These are phyloP conservation scores for Eupithecia tripunctaria DNA, from an alignment of 2,888 invertebrate genomes.

Conservation along the genomic window DNA sequence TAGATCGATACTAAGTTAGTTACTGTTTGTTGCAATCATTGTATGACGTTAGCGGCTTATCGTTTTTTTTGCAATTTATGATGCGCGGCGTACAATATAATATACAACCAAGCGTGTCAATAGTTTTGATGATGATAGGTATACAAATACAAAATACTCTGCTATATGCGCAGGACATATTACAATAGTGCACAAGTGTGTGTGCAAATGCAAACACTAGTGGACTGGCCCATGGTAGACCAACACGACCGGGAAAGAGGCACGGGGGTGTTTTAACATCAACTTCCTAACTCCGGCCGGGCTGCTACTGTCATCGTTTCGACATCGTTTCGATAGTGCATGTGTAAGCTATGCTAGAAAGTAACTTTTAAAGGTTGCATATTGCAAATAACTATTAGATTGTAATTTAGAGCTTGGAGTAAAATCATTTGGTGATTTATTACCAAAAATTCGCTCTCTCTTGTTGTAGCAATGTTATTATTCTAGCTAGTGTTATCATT, in stretches of 20 bases:
- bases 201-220: neutral
- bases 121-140: neutral
- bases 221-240: neutral
- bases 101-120: neutral
- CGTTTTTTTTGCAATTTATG: neutral
- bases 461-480: neutral
- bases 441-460: no score
- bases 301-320: neutral
- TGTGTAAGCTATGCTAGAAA: neutral
- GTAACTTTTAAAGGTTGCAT: neutral
- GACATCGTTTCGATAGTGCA: neutral
- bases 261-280: neutral
- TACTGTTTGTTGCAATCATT: neutral
- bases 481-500: conserved; percentile 6
- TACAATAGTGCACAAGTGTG: neutral
- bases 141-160: no score
- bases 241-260: neutral
- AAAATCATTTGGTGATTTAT: no score
- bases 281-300: neutral
- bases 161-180: neutral
- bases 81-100: neutral
- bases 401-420: neutral
- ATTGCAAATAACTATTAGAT: neutral
- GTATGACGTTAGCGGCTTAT: conserved; percentile 6
- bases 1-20: conserved; percentile 39